phyloP scores from a whole-genome alignment of 2,888 invertebrate genomes.

The Platynereis dumerilii region DNA sequence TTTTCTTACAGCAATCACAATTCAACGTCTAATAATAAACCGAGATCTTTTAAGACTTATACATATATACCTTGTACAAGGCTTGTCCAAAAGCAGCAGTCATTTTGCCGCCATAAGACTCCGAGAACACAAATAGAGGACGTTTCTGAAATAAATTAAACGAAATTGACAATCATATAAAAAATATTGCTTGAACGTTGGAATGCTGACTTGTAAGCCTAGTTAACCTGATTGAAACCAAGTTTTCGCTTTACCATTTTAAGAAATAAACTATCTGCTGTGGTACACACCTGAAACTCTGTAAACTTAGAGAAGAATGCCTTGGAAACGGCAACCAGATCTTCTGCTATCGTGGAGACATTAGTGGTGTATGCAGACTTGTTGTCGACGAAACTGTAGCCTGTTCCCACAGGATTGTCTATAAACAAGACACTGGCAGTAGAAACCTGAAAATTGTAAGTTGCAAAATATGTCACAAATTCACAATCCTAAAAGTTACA shows the following conservation, averaged over 20 bases:
- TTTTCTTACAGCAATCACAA: background rate
- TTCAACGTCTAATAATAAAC: background rate
- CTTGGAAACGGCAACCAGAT: conserved; percentile 77
- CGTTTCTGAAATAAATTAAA: conserved; percentile 67
- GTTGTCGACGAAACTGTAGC: conserved; percentile 80
- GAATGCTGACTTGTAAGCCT: too few species aligned
- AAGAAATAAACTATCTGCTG: too few species aligned
- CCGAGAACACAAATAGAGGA: conserved; percentile 84
- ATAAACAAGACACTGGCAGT: conserved; percentile 84
- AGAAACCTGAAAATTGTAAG: conserved; percentile 68
- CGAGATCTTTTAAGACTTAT: background rate
- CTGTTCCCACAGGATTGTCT: conserved; percentile 89
- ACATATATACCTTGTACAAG: conserved; percentile 60
- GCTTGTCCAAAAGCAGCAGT: conserved; percentile 78
- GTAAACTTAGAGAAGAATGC: conserved; percentile 74
- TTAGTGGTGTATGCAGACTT: conserved; percentile 66
- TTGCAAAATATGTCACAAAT: conserved; percentile 29
- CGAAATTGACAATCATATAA: too few species aligned
- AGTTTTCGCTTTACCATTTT: too few species aligned
- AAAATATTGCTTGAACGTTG: too few species aligned
- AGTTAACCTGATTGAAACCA: too few species aligned
- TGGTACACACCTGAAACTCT: conserved; percentile 71
- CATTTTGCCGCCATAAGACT: conserved; percentile 95
- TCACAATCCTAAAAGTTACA: background rate
- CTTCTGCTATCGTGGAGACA: conserved; percentile 74